phyloP scores from a whole-genome alignment of 2,888 invertebrate species.

The Alloscopus bannaensis region DNA sequence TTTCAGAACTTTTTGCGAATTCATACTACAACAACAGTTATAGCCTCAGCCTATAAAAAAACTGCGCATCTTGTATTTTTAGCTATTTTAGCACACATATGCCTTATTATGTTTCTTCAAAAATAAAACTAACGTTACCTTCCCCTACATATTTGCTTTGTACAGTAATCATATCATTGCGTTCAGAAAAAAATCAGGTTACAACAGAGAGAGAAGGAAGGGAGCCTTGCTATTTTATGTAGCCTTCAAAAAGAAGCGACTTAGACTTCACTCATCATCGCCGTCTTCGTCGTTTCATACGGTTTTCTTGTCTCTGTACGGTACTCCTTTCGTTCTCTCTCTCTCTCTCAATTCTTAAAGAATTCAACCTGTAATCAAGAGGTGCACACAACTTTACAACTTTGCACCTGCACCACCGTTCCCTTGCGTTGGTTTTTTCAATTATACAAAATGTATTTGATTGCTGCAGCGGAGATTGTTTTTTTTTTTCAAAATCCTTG shows the following conservation, averaged over 20 bases:
- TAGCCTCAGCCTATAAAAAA: not conserved
- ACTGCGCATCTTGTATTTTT: not conserved
- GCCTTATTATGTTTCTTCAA: not conserved
- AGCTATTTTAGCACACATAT: not conserved
- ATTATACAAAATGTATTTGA: too few relatives aligned
- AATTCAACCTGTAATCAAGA: too few relatives aligned
- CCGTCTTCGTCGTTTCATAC: conserved; percentile 7
- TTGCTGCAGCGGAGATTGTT: too few relatives aligned
- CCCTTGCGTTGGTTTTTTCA: too few relatives aligned
- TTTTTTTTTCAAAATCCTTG: not conserved
- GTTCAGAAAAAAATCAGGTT: conserved; percentile 43
- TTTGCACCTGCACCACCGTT: too few relatives aligned
- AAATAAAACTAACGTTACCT: conserved; percentile 37
- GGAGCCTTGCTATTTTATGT: conserved; percentile 40
- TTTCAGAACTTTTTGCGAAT: too few relatives aligned
- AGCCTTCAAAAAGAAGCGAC: conserved; percentile 1
- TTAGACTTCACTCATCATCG: not conserved
- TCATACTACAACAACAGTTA: too few relatives aligned
- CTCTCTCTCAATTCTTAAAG: too few relatives aligned
- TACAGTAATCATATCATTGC: not conserved
- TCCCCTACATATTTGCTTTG: not conserved
- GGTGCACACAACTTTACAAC: too few relatives aligned
- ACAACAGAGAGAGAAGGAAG: too few relatives aligned
- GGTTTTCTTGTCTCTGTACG: conserved; percentile 2
- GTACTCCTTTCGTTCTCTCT: too few relatives aligned